phyloP scores from a whole-genome alignment of 2,888 invertebrate genomes.

The Tineola bisselliella region DNA sequence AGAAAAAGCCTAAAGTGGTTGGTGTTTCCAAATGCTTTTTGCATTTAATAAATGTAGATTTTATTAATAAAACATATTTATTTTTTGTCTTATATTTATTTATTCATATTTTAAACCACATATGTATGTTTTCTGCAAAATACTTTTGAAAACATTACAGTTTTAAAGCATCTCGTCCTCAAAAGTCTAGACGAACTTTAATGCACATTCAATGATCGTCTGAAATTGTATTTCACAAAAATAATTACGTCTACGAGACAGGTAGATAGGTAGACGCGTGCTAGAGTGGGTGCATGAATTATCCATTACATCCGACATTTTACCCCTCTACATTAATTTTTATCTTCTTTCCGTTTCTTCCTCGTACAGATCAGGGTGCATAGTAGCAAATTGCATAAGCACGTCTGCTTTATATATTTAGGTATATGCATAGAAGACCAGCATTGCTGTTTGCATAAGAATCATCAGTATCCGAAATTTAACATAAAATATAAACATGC shows the following conservation, averaged over 20 bases:
- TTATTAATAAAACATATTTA: neutral
- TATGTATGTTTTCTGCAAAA: no score
- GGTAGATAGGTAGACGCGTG: constrained; percentile 16
- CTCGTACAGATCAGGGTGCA: neutral
- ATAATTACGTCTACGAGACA: neutral
- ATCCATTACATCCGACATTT: constrained; percentile 40
- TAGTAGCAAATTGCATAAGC: neutral
- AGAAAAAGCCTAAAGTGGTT: neutral
- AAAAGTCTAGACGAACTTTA: neutral
- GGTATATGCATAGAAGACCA: no score
- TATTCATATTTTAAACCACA: no score
- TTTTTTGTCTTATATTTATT: neutral
- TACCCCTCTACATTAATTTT: constrained; percentile 8
- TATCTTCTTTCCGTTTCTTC: constrained; percentile 7
- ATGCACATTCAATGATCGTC: neutral
- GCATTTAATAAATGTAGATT: neutral
- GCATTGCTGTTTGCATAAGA: no score
- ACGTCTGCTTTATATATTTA: neutral
- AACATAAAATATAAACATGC: no score
- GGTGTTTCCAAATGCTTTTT: neutral
- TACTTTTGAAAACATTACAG: no score
- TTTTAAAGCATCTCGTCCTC: neutral
- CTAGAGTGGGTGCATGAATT: constrained; percentile 61
- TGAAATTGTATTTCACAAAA: constrained; percentile 2
- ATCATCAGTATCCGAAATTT: no score